phyloP scores from a whole-genome alignment of 2,113 vertebrate species.

The Propithecus coquereli region DNA sequence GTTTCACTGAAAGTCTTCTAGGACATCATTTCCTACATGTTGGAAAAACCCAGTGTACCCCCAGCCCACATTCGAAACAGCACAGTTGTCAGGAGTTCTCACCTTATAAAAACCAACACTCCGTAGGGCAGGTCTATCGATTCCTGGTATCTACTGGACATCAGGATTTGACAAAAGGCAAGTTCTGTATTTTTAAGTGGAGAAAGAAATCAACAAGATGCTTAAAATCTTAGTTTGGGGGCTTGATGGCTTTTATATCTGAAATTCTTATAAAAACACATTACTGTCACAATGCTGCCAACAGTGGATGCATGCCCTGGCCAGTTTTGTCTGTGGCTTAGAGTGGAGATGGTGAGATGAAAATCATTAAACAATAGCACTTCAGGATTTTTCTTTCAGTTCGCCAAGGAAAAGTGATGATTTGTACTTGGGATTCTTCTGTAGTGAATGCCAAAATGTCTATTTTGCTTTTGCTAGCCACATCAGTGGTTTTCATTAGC shows the following conservation, averaged over 20 bases:
- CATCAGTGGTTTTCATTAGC: neutral
- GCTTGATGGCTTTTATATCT: neutral
- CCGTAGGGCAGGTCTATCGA: too few relatives aligned
- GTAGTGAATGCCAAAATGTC: neutral
- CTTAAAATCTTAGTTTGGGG: neutral
- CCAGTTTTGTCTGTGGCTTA: neutral
- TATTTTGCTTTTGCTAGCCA: neutral
- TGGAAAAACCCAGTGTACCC: neutral
- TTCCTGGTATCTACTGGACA: neutral
- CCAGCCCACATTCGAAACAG: neutral
- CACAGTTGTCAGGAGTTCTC: accelerated
- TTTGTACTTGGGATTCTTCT: conserved; percentile 21
- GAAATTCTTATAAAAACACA: neutral
- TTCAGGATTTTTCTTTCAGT: neutral
- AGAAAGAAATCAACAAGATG: neutral
- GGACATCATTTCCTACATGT: neutral
- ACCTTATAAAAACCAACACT: accelerated
- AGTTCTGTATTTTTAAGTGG: neutral
- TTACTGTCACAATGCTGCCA: neutral
- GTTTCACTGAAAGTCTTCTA: neutral
- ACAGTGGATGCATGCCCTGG: neutral
- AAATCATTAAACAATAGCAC: neutral
- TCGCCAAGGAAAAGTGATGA: conserved; percentile 4
- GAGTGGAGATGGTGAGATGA: neutral
- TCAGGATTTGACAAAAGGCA: neutral